Percentiles rank a stretch among this genome's conserved stretches.
These are phyloP conservation scores for Drosophila teissieri DNA, from an alignment of 1,140 invertebrate genomes.

Conservation along the genomic window DNA sequence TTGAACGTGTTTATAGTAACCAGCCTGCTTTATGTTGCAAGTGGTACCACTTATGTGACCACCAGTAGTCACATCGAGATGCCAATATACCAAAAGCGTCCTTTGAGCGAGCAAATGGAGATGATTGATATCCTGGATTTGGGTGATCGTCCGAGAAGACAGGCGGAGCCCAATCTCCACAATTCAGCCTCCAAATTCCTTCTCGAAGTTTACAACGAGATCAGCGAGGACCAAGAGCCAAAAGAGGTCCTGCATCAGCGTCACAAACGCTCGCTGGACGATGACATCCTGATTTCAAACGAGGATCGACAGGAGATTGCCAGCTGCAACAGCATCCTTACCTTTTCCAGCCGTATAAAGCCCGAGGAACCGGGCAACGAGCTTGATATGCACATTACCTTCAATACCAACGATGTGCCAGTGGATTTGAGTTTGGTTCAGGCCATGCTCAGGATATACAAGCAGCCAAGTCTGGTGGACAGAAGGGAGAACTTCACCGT, in stretches of 20 bases:
- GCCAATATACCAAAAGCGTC: slow-evolving; percentile 13
- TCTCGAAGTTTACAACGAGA: slow-evolving; percentile 79
- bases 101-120: slow-evolving; percentile 56
- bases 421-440: slow-evolving; percentile 59
- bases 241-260: slow-evolving; percentile 56
- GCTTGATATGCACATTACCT: slow-evolving; percentile 53
- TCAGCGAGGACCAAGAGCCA: slow-evolving; percentile 72
- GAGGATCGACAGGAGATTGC: slow-evolving; percentile 75
- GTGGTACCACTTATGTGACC: slow-evolving; percentile 37
- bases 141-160: slow-evolving; percentile 50
- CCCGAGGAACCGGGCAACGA: slow-evolving; percentile 1
- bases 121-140: slow-evolving; percentile 72
- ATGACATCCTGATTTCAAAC: slow-evolving; percentile 70
- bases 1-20: slow-evolving; percentile 6
- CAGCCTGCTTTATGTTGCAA: background rate
- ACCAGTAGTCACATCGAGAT: slow-evolving; percentile 29
- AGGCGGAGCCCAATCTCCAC: slow-evolving; percentile 38
- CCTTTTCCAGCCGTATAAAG: slow-evolving; percentile 62
- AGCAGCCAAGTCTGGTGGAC: slow-evolving; percentile 53
- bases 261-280: slow-evolving; percentile 62
- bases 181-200: slow-evolving; percentile 77
- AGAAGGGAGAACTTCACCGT: slow-evolving; percentile 53
- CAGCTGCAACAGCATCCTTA: slow-evolving; percentile 77
- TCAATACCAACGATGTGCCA: slow-evolving; percentile 77
- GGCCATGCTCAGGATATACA: slow-evolving; percentile 69